Conservation (phyloP, 2,113 vertebrate genomes). For the Tenrec ecaudatus region DNA sequence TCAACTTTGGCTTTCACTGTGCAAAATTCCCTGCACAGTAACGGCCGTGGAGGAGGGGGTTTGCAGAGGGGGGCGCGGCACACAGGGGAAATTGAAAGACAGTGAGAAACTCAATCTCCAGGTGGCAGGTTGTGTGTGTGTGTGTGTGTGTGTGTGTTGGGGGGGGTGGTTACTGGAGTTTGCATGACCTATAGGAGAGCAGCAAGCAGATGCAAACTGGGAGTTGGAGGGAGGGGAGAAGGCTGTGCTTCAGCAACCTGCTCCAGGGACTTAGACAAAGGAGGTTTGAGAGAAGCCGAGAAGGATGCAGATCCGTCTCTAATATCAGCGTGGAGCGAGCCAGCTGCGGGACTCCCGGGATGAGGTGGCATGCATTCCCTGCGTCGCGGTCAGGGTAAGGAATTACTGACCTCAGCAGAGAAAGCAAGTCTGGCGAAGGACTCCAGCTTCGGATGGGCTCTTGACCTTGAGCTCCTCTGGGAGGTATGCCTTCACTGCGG, state of each 20-base stretch:
- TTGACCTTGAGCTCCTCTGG: background rate
- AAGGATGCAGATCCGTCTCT: slow-evolving; percentile 8
- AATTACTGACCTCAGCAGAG: background rate
- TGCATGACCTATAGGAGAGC: background rate
- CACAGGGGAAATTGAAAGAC: background rate
- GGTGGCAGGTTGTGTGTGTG: background rate
- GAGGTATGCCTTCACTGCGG: slow-evolving; percentile 70
- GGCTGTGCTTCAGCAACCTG: slow-evolving; percentile 66
- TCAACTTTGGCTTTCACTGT: background rate
- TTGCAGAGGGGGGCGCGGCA: too few relatives aligned
- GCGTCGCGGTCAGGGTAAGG: accelerated
- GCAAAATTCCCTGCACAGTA: background rate
- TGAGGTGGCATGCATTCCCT: accelerated
- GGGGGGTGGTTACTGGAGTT: background rate
- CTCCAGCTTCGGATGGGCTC: background rate
- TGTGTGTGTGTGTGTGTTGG: too few relatives aligned
- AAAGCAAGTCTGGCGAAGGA: slow-evolving; percentile 22
- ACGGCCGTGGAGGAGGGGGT: background rate
- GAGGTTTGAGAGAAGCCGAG: slow-evolving; percentile 53
- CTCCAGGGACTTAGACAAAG: slow-evolving; percentile 72
- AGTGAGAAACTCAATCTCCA: background rate
- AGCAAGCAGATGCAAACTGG: background rate
- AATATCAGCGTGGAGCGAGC: background rate
- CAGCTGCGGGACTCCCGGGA: background rate
- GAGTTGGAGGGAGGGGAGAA: slow-evolving; percentile 25